Conservation (phyloP, 2,797 vertebrate genomes). For the Clarias fuscus region DNA sequence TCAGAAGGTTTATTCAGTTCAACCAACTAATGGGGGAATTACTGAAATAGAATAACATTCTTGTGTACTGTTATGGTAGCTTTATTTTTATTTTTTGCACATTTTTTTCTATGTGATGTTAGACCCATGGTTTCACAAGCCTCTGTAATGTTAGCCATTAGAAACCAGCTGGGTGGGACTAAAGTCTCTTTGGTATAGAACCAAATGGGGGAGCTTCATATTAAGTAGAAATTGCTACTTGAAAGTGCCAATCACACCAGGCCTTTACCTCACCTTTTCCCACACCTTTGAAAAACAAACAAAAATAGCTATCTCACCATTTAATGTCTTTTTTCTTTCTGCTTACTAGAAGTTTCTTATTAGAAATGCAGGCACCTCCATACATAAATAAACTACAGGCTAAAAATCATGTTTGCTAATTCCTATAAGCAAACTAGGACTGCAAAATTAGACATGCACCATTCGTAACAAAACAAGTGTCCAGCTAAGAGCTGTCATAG, state of each 20-base stretch:
- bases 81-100: not conserved
- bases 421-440: not conserved
- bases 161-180: not conserved
- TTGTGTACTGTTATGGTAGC: not conserved
- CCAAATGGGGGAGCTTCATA: not conserved
- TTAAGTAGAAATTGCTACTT: not conserved
- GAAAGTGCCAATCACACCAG: not conserved
- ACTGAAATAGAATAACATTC: not conserved
- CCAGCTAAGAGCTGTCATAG: not conserved
- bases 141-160: not conserved
- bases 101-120: not conserved
- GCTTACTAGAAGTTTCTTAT: not conserved
- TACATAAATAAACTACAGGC: not conserved
- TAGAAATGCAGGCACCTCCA: not conserved
- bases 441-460: not conserved
- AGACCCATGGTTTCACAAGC: not conserved
- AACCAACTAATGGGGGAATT: not conserved
- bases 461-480: not conserved
- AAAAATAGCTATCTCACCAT: not conserved
- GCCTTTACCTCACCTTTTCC: not conserved
- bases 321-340: too few relatives aligned
- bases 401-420: not conserved
- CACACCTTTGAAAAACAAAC: not conserved
- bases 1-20: not conserved
- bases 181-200: not conserved